Evolutionary conservation across 2,888 invertebrate species (phyloP).

Genomic region (Acutogordius australiensis): DNA sequence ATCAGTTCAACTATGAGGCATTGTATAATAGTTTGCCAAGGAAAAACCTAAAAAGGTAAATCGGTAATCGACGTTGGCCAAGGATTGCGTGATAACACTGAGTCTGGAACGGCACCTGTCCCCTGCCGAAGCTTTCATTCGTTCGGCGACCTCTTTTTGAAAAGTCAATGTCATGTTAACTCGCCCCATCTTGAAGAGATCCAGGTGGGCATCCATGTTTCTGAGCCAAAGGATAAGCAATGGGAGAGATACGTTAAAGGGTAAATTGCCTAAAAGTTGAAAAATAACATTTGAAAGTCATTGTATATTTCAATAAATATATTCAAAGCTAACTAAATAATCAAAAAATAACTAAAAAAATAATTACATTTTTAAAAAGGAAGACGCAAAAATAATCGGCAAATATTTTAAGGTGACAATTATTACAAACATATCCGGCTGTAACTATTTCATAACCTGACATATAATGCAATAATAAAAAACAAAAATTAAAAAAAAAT

Average conservation of each 20-base stretch:
- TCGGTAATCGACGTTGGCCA: constrained; percentile 48
- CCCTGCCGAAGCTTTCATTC: constrained; percentile 46
- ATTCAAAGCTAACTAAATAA: too few species aligned
- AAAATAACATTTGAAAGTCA: too few species aligned
- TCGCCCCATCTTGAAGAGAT: constrained; percentile 49
- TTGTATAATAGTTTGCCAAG: not conserved
- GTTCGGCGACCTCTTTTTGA: constrained; percentile 79
- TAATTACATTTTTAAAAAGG: too few species aligned
- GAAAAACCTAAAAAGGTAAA: constrained; percentile 38
- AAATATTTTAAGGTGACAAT: too few species aligned
- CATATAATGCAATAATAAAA: too few species aligned
- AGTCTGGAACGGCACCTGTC: constrained; percentile 47
- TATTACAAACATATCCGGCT: too few species aligned
- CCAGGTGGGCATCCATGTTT: constrained; percentile 41
- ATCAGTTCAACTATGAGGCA: too few species aligned
- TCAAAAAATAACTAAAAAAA: too few species aligned
- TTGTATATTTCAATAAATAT: too few species aligned
- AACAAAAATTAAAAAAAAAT: too few species aligned
- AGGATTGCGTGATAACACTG: constrained; percentile 74
- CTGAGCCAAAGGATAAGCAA: constrained; percentile 42
- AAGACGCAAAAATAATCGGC: too few species aligned
- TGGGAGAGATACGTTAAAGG: constrained; percentile 76
- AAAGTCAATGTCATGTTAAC: constrained; percentile 69
- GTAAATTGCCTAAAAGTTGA: constrained; percentile 41
- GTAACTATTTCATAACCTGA: too few species aligned